A percentile compares a stretch with the other conserved stretches of the same genome.
Evolutionary conservation across 2,797 vertebrate genomes (phyloP).

Genomic region (Rhinatrema bivittatum): DNA sequence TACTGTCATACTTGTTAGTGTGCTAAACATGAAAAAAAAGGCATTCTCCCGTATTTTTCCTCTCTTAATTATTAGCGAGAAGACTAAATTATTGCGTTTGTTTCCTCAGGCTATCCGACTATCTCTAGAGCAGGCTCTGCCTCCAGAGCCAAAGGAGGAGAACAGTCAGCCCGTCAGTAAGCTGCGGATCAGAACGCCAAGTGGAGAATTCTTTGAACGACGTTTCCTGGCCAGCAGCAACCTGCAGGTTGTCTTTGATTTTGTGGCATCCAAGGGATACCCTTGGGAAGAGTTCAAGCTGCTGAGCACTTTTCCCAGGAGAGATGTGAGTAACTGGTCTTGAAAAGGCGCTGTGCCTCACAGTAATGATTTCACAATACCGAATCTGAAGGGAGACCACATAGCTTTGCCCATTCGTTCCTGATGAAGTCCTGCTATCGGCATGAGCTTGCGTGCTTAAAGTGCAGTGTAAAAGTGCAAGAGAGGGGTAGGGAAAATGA

Average conservation of each 20-base stretch:
- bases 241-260: conserved; percentile 95
- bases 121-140: conserved; percentile 88
- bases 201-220: conserved; percentile 90
- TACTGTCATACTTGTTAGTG: conserved; percentile 10
- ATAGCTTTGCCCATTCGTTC: no score
- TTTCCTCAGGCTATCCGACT: conserved; percentile 85
- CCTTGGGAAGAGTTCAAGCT: conserved; percentile 94
- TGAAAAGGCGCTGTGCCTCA: no score
- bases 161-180: conserved; percentile 85
- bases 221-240: conserved; percentile 91
- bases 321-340: conserved; percentile 79
- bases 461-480: no score
- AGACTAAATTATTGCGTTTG: no score
- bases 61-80: neutral
- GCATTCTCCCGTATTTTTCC: neutral
- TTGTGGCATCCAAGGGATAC: conserved; percentile 95
- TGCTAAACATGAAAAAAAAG: conserved; percentile 22
- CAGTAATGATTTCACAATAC: no score
- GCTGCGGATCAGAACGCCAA: conserved; percentile 88
- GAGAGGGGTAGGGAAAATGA: no score
- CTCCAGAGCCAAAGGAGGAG: conserved; percentile 84
- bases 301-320: conserved; percentile 96
- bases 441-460: no score
- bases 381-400: no score
- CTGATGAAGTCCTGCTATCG: no score